Evolutionary conservation across 2,113 vertebrate species (phyloP).

Genomic region (Perca flavescens): DNA sequence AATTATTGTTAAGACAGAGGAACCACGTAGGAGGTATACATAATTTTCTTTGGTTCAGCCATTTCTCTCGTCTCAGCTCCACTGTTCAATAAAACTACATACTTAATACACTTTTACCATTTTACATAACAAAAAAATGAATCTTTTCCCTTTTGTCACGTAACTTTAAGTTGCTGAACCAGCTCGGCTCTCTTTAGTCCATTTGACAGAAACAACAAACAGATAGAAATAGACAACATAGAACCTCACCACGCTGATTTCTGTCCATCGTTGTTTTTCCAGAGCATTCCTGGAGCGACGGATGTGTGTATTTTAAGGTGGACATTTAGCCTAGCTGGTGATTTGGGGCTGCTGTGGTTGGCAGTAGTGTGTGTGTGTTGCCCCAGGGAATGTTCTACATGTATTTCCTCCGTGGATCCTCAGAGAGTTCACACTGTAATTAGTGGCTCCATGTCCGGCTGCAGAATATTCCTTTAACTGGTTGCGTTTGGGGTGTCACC

Average conservation of each 20-base stretch:
- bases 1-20: neutral
- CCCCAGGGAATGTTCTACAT: conserved; percentile 66
- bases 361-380: conserved; percentile 47
- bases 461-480: conserved; percentile 60
- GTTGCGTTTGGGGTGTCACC: conserved; percentile 59
- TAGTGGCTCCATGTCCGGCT: conserved; percentile 67
- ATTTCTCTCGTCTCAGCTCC: neutral
- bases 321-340: conserved; percentile 76
- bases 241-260: conserved; percentile 54
- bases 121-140: neutral
- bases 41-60: neutral
- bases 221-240: conserved; percentile 69
- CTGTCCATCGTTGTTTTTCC: conserved; percentile 69
- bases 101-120: neutral
- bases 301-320: conserved; percentile 81
- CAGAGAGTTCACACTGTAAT: conserved; percentile 74
- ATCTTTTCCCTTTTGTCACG: neutral
- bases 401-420: conserved; percentile 72
- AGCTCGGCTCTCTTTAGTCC: neutral
- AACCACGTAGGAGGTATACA: neutral
- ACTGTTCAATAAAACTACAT: neutral
- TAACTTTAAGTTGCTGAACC: conserved; percentile 33
- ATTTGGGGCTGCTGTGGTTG: conserved; percentile 79
- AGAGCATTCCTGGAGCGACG: conserved; percentile 74
- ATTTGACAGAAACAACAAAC: conserved; percentile 60